Conservation (phyloP, 1,140 invertebrate genomes). For the Anadara kagoshimensis region DNA sequence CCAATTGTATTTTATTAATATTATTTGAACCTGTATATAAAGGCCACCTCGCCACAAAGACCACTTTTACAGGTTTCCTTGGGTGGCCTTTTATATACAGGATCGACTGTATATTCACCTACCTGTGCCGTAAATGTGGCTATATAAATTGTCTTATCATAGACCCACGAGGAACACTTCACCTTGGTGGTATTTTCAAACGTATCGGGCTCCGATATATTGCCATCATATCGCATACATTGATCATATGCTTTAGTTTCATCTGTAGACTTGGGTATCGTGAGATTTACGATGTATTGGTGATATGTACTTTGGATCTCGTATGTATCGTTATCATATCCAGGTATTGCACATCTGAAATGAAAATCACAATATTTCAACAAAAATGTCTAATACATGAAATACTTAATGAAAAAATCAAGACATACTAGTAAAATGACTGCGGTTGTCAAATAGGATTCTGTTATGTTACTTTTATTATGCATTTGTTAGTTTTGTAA, state of each 20-base stretch:
- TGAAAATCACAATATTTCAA: background rate
- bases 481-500: no score
- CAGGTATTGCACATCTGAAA: constrained; percentile 56
- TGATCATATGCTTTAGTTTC: constrained; percentile 2
- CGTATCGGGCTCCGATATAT: background rate
- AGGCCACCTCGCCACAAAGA: no score
- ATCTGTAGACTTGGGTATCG: constrained; percentile 1
- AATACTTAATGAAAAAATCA: no score
- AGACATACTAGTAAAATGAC: no score
- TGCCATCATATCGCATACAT: background rate
- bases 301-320: constrained; percentile 45
- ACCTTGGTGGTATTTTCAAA: background rate
- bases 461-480: no score
- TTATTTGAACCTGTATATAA: no score
- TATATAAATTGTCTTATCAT: constrained; percentile 43
- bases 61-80: no score
- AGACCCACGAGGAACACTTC: constrained; percentile 52
- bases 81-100: no score
- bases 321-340: constrained; percentile 53
- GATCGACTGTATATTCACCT: background rate
- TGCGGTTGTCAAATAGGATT: no score
- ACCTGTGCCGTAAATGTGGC: constrained; percentile 49
- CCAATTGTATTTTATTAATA: no score
- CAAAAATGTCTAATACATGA: no score
- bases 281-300: constrained; percentile 33